Evolutionary conservation across 2,113 vertebrate species (phyloP), one percentile per base, ranked within the genome.

Genomic region (Pantherophis guttatus): DNA sequence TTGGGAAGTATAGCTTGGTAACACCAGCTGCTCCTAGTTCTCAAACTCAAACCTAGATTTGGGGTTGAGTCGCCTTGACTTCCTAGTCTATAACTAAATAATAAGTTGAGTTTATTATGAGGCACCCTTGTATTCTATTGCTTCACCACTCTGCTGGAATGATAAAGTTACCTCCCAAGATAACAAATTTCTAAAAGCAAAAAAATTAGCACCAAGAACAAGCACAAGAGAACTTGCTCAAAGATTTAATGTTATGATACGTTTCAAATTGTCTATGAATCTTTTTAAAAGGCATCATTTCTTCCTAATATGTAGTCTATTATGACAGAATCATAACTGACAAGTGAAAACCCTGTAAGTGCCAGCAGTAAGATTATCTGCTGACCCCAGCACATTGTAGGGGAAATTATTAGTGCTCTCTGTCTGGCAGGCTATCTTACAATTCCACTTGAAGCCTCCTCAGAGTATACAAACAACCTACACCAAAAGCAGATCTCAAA

Each of bases 191-290:
- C 1, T 5, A 86, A 91, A 86, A 50, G 90, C 70, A 94, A 59
- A 88, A 94, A 75, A 94, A 55, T 96, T 89, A 94, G 95, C 11
- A 86, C 39, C 0, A 95, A 90, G 93, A 50, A 94, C 92, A 94
- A 39, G 8, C 88, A 93, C 1, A 92, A 95, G 87, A 0, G 53
- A 95, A 89, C 92, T 57, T 81, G 95, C 89, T 62, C 59, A 62
- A 96, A 86, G 94, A 95, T 95, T 95, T 96, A 96, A 94, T 94
- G 92, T 91, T 91, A 95, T 93, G 95, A 90, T 95, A 81, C 94
- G 95, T 94, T 96, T 95, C 94, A 94, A 93, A 81, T 87, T 93
- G 92, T 87, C 75, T 95, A 95, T 94, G 95, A 94, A 93, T 88
- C 15, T 21, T 50, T 15, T 81, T 70, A 65, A 91, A 95, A 90